These are phyloP conservation scores for Monopis laevigella DNA, from an alignment of 2,888 invertebrate genomes.

Conservation along the genomic window DNA sequence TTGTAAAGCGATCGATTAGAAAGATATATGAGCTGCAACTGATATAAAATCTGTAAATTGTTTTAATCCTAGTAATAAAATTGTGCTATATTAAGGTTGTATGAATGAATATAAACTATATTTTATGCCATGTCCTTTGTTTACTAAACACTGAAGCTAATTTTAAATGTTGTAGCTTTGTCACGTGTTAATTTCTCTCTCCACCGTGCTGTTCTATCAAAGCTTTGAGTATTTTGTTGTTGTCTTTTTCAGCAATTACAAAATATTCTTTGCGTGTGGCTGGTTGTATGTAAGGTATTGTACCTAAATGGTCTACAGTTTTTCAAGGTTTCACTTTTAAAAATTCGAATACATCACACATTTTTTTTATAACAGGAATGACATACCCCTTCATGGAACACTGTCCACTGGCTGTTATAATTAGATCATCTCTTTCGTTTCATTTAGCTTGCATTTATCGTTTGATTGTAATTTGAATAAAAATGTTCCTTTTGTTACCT, in stretches of 20 bases:
- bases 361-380: conserved; percentile 41
- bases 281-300: conserved; percentile 86
- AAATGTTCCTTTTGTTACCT: neutral
- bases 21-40: too few relatives aligned
- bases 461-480: neutral
- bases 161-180: too few relatives aligned
- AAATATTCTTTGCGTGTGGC: conserved; percentile 87
- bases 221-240: conserved; percentile 65
- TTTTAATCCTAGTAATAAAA: too few relatives aligned
- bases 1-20: too few relatives aligned
- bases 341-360: conserved; percentile 49
- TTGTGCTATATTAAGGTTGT: too few relatives aligned
- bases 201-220: conserved; percentile 18
- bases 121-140: too few relatives aligned
- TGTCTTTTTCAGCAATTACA: conserved; percentile 78
- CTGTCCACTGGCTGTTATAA: conserved; percentile 28
- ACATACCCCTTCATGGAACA: conserved; percentile 38
- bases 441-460: conserved; percentile 4
- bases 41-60: too few relatives aligned
- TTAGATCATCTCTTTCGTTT: neutral
- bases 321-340: conserved; percentile 49
- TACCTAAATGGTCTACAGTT: conserved; percentile 43
- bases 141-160: too few relatives aligned
- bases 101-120: too few relatives aligned
- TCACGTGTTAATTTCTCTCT: conserved; percentile 15